A percentile compares a stretch with the other conserved stretches of the same genome.
These are phyloP conservation scores for Forbesichthys agassizii DNA, from an alignment of 2,113 vertebrate genomes.

Conservation along the genomic window DNA sequence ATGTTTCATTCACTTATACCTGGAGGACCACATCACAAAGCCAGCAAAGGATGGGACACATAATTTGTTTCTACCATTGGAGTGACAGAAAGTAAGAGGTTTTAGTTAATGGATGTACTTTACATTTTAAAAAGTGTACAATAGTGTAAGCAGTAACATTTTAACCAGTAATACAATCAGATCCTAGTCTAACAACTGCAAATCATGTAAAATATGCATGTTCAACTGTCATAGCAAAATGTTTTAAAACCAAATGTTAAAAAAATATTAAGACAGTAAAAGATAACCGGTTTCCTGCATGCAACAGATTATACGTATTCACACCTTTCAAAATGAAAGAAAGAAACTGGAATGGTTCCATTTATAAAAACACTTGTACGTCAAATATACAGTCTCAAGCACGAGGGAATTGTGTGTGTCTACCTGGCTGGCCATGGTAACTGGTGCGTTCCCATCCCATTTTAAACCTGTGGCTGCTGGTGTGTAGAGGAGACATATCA, in stretches of 20 bases:
- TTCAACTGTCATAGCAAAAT: neutral
- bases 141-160: conserved; percentile 25
- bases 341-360: conserved; percentile 46
- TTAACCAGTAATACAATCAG: conserved; percentile 4
- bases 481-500: neutral
- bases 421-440: conserved; percentile 13
- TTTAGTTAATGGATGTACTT: conserved; percentile 29
- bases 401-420: conserved; percentile 7
- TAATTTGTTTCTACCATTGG: neutral
- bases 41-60: too few relatives aligned
- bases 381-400: conserved; percentile 22
- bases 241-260: neutral
- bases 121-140: conserved; percentile 6
- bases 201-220: neutral
- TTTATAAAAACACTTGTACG: conserved; percentile 13
- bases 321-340: conserved; percentile 1
- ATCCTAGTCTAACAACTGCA: conserved; percentile 10
- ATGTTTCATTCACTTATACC: too few relatives aligned
- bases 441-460: conserved; percentile 1
- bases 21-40: too few relatives aligned
- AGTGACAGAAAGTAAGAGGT: neutral
- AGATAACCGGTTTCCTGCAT: conserved; percentile 29
- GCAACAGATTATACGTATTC: conserved; percentile 35
- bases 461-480: neutral
- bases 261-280: conserved; percentile 8